Conservation (phyloP, 2,113 vertebrate species). For the Micromys minutus region DNA sequence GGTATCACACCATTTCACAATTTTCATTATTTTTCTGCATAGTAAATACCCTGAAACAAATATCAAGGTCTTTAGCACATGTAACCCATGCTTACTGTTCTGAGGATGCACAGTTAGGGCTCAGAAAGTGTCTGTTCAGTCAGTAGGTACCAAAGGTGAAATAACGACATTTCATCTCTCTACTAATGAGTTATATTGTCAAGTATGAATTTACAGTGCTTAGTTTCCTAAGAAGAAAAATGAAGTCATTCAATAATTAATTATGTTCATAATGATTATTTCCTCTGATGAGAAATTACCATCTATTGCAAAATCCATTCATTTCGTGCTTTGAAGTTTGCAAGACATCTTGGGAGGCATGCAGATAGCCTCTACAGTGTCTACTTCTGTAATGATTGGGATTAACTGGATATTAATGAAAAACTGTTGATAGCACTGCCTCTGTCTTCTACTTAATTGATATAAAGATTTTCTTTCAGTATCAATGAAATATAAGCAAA, state of each 20-base stretch:
- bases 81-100: neutral
- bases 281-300: constrained; percentile 26
- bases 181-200: neutral
- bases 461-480: neutral
- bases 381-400: neutral
- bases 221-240: constrained; percentile 36
- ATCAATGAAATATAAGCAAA: neutral
- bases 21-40: constrained; percentile 10
- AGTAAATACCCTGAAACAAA: neutral
- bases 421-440: neutral
- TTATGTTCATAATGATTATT: constrained; percentile 32
- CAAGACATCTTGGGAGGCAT: constrained; percentile 6
- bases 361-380: neutral
- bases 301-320: neutral
- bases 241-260: constrained; percentile 42
- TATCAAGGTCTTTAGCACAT: neutral
- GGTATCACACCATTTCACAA: neutral
- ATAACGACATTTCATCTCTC: neutral
- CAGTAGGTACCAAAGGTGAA: constrained; percentile 27
- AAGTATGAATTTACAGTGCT: neutral
- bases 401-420: neutral
- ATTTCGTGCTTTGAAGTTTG: constrained; percentile 60
- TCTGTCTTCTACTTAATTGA: constrained; percentile 4
- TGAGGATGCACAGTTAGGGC: neutral
- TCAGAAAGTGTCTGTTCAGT: constrained; percentile 31